Base-by-base conservation (phyloP, 2,888 invertebrate species). In the Conus canariensis region DNA sequence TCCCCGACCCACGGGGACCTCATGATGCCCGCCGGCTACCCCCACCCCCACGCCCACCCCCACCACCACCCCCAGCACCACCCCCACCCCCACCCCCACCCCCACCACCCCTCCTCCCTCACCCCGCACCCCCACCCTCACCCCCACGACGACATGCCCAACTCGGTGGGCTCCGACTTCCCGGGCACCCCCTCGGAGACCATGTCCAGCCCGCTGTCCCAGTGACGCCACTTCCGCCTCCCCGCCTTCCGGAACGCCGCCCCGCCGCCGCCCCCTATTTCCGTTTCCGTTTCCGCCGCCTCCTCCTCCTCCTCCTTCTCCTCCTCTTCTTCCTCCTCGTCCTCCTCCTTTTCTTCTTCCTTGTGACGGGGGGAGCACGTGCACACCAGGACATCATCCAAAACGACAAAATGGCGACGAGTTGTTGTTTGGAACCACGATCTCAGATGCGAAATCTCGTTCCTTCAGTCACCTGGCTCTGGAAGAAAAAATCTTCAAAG, bases 181-280 rank as follows among this genome's bases (percentile, higher is more conserved):
- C 94, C 94, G 12, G 94, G 94, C 67, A 94, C 95, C 12, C 94
- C 95, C 0, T 95, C 95, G 45, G 95, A 95, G 70, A 58, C 90
- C 90, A 91, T 95, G 90, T 95, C 95, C 56, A 95, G 95, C 89
- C 95, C 95, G 8, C 93, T 95, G 92, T 95, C 95, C 86, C 95
- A 95, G 90, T 95, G 93, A 93, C 92, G 88, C 60, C 58, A 85
- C 59, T 56, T 64, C 77, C 83, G 59, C 64, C 64, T 19, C 60
- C 60, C 82, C 56, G 56, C 85, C 60, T 60, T 85, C 85, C 82
- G 56, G 19, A 45, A 80, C 82, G 19, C 56, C 56, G 45, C 45
- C 10, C 82, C 82, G 56, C 82, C 56, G 19, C 16, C 56, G 5
- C 58, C 58, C 7, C 30, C 80, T 80, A 30, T 19, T 80, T 80